Evolutionary conservation across 2,888 invertebrate species (phyloP), one percentile per base, ranked within the genome.

Genomic region (Erebia ligea): DNA sequence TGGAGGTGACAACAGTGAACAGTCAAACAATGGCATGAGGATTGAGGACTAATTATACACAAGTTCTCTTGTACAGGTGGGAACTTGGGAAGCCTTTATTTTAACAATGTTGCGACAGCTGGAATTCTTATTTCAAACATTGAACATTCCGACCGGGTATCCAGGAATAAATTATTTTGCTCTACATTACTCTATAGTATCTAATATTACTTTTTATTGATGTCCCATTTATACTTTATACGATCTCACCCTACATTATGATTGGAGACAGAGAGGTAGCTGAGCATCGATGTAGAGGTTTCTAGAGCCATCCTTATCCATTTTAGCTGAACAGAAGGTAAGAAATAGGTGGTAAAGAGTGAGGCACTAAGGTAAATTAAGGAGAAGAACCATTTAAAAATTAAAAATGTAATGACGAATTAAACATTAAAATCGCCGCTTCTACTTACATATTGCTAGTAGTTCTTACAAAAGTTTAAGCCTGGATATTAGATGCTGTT

Each of bases 1-100:
- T 79, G 34, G 76, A 81, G 88, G 82, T 81, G 90, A 90, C 90
- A 91, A 91, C 91, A 90, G 89, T 90, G 90, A 91, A 91, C 91
- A 90, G 89, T 90, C 90, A 91, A 91, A 92, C 91, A 91, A 90
- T 90, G 81, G 80, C 74, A 77, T 78, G 82, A 80, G 82, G 77
- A 86, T 83, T 91, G 82, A 80, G 82, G 77, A 86, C 83, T 91
- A 91, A 92, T 91, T 90, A 90, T 85, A 85, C 87, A 85, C 88
- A 83, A 82, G 86, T 84, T 84, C 79, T 80, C 79, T 82, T 83
- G 10, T 79, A 86, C 90, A 91, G 90, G 90, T 91, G 91, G 85
- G 85, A 86, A 82, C 83, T 59, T 91, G 91, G 85, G 85, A 86
- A 82, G 83, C 65, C 48, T 48, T 8, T 56, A 63, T 69, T 62